Base-by-base conservation (phyloP, 2,113 vertebrate species). In the Coryphaenoides rupestris region DNA sequence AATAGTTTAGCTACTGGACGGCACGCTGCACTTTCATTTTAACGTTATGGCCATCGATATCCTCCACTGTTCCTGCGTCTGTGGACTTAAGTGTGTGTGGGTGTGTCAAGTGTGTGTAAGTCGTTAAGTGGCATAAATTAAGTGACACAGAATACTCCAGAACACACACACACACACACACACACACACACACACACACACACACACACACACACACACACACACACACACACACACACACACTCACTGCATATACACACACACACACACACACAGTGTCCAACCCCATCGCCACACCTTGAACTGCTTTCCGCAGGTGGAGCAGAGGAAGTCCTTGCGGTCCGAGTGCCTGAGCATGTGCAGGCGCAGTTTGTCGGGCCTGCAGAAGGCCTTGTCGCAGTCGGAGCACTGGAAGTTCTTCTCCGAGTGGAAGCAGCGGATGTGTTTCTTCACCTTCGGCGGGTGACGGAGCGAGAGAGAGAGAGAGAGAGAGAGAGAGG, bases 341-440 rank as follows among this genome's bases (percentile, higher is more conserved):
- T 99, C 97, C 0, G 96, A 98, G 82, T 99, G 97, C 0, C 96
- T 91, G 23, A 99, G 81, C 96, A 98, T 98, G 73, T 99, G 97
- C 24, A 99, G 91, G 0, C 96, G 93, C 68, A 98, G 92, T 77
- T 99, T 99, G 86, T 99, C 97, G 0, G 97, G 97, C 0, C 97
- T 88, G 65, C 96, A 99, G 90, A 99, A 99, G 21, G 95, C 94
- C 77, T 98, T 99, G 70, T 99, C 97, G 1, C 97, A 99, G 66
- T 96, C 93, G 0, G 93, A 91, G 2, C 97, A 99, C 85, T 96
- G 96, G 82, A 96, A 99, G 54, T 96, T 92, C 90, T 98, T 98
- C 68, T 98, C 97, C 0, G 96, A 98, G 67, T 99, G 97, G 84
- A 98, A 99, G 70, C 96, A 97, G 60, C 97, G 94, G 5, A 99